Percentiles rank a stretch among this genome's conserved stretches.
phyloP scores from a whole-genome alignment of 2,888 invertebrate genomes.

The Cerceris rybyensis region DNA sequence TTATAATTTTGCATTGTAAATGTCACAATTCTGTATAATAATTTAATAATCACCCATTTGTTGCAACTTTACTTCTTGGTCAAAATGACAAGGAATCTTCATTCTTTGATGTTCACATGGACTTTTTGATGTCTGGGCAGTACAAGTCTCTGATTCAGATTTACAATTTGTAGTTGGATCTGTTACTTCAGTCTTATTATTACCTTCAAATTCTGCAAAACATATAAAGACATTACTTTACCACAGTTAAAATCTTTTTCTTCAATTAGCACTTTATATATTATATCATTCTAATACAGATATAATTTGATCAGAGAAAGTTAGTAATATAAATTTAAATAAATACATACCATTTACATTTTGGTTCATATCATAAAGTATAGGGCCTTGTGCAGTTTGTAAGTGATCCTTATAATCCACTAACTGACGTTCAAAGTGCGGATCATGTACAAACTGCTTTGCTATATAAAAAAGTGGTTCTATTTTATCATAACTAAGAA shows the following conservation, averaged over 20 bases:
- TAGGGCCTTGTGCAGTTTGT: not conserved
- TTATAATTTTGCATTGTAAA: constrained; percentile 7
- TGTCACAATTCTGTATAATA: not conserved
- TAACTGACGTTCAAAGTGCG: constrained; percentile 51
- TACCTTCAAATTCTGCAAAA: not conserved
- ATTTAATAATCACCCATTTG: constrained; percentile 41
- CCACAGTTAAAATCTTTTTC: too few species aligned
- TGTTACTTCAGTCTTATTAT: not conserved
- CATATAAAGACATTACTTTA: too few species aligned
- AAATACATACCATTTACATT: constrained; percentile 58
- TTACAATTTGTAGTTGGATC: not conserved
- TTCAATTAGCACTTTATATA: too few species aligned
- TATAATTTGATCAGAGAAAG: not conserved
- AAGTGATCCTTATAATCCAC: constrained; percentile 62
- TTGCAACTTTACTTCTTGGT: constrained; percentile 31
- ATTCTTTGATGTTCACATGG: not conserved
- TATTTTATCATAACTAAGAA: constrained; percentile 64
- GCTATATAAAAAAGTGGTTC: constrained; percentile 66
- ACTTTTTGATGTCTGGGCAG: too few species aligned
- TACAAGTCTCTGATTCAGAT: too few species aligned
- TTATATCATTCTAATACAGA: not conserved
- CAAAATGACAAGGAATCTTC: not conserved
- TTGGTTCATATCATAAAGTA: constrained; percentile 59
- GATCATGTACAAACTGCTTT: constrained; percentile 53
- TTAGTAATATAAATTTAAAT: not conserved